Evolutionary conservation across 2,888 invertebrate species (phyloP).

Genomic region (Troglohyphantes excavatus): DNA sequence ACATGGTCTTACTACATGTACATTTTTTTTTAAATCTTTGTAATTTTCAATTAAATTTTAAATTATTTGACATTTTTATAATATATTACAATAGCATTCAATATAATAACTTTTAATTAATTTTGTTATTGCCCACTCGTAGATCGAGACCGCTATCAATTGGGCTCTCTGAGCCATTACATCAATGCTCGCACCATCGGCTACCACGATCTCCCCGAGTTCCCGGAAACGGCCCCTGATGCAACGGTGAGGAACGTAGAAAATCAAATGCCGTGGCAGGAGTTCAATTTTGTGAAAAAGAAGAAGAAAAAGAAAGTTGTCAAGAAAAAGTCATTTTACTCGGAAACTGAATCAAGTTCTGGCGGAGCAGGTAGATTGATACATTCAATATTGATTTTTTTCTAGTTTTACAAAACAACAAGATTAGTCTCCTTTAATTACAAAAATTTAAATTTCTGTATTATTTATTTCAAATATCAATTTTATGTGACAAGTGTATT

Average conservation of each 20-base stretch:
- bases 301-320: conserved; percentile 84
- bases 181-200: conserved; percentile 92
- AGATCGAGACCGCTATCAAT: conserved; percentile 93
- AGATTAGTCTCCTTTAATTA: too few relatives aligned
- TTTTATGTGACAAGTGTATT: too few relatives aligned
- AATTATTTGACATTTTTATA: too few relatives aligned
- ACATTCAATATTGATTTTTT: too few relatives aligned
- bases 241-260: conserved; percentile 90
- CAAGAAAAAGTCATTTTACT: conserved; percentile 86
- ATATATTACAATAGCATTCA: too few relatives aligned
- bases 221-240: conserved; percentile 90
- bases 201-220: conserved; percentile 93
- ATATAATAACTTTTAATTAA: too few relatives aligned
- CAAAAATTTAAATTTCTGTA: too few relatives aligned
- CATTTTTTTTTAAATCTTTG: too few relatives aligned
- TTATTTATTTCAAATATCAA: neutral
- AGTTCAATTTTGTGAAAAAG: conserved; percentile 78
- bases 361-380: conserved; percentile 72
- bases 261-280: conserved; percentile 81
- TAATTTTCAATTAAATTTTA: too few relatives aligned
- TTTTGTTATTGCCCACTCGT: conserved; percentile 77
- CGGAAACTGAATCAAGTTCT: conserved; percentile 84
- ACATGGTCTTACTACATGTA: too few relatives aligned
- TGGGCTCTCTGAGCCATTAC: conserved; percentile 97
- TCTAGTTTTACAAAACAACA: too few relatives aligned